Percentiles rank a stretch among this genome's conserved stretches.
Conservation (phyloP, 2,797 vertebrate species). For the Smutsia gigantea region DNA sequence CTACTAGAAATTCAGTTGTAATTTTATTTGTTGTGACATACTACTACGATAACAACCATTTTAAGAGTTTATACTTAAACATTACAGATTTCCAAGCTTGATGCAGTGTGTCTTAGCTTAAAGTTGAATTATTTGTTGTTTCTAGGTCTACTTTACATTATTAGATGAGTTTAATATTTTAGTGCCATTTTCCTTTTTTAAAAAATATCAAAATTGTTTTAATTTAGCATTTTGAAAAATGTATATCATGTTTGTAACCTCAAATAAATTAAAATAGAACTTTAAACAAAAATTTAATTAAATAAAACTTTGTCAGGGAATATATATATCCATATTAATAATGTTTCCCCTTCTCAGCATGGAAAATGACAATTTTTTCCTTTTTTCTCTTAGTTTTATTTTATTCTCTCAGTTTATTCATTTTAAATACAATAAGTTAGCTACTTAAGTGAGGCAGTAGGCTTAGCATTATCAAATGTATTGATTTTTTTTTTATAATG, state of each 20-base stretch:
- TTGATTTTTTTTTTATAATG: background rate
- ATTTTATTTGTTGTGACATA: background rate
- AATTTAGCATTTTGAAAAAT: constrained; percentile 52
- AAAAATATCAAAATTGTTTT: constrained; percentile 16
- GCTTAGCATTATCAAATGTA: background rate
- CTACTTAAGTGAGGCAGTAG: background rate
- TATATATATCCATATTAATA: background rate
- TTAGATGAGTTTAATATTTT: constrained; percentile 41
- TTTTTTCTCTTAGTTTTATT: background rate
- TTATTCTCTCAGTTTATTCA: background rate
- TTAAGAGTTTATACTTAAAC: background rate
- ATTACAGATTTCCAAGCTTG: background rate
- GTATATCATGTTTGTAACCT: background rate
- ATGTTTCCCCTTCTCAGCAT: background rate
- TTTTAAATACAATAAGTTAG: background rate
- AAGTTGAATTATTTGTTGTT: constrained; percentile 29
- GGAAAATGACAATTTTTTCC: constrained; percentile 14
- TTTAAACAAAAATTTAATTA: constrained; percentile 37
- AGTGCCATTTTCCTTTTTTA: constrained; percentile 14
- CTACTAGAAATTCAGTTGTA: background rate
- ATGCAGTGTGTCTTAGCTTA: background rate
- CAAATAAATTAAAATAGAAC: constrained; percentile 32
- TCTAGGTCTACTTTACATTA: background rate
- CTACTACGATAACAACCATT: background rate
- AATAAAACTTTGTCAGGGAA: constrained; percentile 35